Conservation (phyloP, 2,797 vertebrate genomes). For the Malacoraja senta region DNA sequence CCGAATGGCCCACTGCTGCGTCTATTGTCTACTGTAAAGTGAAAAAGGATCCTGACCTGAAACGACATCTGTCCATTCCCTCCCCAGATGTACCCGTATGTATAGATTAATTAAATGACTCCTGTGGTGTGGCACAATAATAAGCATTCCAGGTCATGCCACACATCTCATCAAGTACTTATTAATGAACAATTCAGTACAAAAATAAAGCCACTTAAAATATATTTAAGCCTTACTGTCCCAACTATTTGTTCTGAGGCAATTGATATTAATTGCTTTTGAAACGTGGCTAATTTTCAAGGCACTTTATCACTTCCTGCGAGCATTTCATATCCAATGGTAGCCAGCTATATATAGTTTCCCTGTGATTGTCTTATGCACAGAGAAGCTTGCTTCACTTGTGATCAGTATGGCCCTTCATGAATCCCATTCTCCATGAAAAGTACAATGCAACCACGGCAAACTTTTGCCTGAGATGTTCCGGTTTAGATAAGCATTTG, state of each 20-base stretch:
- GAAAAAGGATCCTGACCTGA: too few relatives aligned
- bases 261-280: background rate
- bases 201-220: background rate
- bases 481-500: background rate
- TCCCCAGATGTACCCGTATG: too few relatives aligned
- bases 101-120: too few relatives aligned
- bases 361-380: too few relatives aligned
- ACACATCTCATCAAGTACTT: background rate
- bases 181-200: background rate
- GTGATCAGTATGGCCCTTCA: background rate
- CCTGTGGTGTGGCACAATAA: background rate
- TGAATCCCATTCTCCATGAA: background rate
- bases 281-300: constrained; percentile 8
- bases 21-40: too few relatives aligned
- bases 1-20: too few relatives aligned
- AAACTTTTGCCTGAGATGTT: background rate
- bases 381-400: background rate
- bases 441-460: background rate
- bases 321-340: background rate
- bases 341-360: too few relatives aligned
- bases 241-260: background rate
- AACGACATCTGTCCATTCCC: too few relatives aligned
- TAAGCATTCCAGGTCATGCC: background rate
- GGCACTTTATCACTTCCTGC: background rate
- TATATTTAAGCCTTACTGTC: background rate